phyloP scores from a whole-genome alignment of 2,888 invertebrate species.

The Pardosa pseudoannulata region DNA sequence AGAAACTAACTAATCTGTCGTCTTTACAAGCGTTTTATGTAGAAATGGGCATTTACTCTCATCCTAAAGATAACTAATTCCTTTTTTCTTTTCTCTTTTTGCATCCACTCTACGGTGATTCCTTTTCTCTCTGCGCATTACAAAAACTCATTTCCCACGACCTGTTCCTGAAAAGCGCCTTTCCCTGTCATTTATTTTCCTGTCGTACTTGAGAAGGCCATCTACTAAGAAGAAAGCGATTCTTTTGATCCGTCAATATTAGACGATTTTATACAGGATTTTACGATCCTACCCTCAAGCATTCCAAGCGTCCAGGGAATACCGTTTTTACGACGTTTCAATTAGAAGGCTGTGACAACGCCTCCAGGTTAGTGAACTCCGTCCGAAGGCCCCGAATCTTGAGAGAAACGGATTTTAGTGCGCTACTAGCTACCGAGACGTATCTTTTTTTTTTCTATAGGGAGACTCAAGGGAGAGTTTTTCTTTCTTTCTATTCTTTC shows the following conservation, averaged over 20 bases:
- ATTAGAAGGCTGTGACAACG: not conserved
- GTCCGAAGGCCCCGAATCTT: not conserved
- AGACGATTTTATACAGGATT: not conserved
- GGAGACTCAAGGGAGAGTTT: no score
- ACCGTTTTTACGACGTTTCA: conserved; percentile 8
- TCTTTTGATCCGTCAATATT: not conserved
- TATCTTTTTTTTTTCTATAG: not conserved
- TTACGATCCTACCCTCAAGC: not conserved
- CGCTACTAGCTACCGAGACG: not conserved
- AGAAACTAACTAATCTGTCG: no score
- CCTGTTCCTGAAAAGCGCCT: no score
- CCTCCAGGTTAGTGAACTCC: not conserved
- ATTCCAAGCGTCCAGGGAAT: not conserved
- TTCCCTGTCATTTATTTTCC: no score
- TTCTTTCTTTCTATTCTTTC: no score
- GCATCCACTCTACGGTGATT: not conserved
- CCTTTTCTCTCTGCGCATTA: no score
- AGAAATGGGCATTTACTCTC: no score
- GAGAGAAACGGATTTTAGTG: not conserved
- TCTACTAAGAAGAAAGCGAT: not conserved
- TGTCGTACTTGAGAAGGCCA: not conserved
- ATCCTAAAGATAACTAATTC: no score
- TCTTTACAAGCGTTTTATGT: no score
- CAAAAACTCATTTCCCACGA: no score
- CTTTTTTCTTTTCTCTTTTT: not conserved